Conservation (phyloP, 2,888 invertebrate species). For the Erebia aethiops region DNA sequence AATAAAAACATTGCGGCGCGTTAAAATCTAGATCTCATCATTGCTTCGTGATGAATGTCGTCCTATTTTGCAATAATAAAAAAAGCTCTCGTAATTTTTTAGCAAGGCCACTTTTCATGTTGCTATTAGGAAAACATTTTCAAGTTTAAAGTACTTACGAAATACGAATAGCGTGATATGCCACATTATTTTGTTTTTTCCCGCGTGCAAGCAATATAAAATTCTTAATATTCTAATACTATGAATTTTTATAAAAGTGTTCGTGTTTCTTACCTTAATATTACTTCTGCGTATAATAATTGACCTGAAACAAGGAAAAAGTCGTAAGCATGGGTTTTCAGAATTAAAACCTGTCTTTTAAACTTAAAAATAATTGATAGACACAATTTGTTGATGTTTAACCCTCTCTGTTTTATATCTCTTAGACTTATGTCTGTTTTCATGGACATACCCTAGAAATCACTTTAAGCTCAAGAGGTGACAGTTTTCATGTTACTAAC, state of each 20-base stretch:
- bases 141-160: not conserved
- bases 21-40: too few relatives aligned
- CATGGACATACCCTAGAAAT: too few relatives aligned
- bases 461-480: too few relatives aligned
- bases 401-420: too few relatives aligned
- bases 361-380: too few relatives aligned
- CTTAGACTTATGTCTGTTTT: too few relatives aligned
- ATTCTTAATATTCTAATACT: constrained; percentile 6
- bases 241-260: not conserved
- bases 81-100: not conserved
- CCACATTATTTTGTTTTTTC: constrained; percentile 12
- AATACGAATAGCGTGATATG: constrained; percentile 18
- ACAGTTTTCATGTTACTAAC: too few relatives aligned
- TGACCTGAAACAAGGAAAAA: constrained; percentile 65
- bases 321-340: not conserved
- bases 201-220: constrained; percentile 7
- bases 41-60: too few relatives aligned
- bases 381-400: too few relatives aligned
- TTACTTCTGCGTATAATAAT: constrained; percentile 51
- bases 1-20: not conserved
- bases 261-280: constrained; percentile 39
- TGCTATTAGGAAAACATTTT: not conserved
- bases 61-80: too few relatives aligned
- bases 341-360: too few relatives aligned
- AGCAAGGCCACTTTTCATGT: not conserved